Evolutionary conservation across 37 sponge, comb jelly and placozoan species (phyloP), one percentile per base, ranked within the genome.

Genomic region (Beroe forskalii): DNA sequence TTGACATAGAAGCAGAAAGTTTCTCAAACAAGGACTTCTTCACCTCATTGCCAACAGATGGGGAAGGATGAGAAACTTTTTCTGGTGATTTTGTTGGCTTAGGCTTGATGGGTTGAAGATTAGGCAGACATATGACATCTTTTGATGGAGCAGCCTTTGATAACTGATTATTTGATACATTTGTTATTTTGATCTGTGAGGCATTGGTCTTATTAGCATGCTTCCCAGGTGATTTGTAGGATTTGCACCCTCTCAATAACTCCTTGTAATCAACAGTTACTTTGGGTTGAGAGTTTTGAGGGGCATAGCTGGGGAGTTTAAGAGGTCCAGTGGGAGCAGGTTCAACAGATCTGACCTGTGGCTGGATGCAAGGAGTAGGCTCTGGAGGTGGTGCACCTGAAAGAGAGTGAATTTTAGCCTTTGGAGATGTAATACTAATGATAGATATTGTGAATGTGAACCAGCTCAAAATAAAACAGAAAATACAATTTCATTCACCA

Each of bases 201-300:
- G 37, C 33, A 20, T 28, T 27, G 27, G 28, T 17, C 17, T 28
- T 35, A 36, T 2, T 17, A 35, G 36, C 3, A n/a, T 80, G 24
- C 55, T 80, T 80, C 19, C 72, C 72, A 19, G 72, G 72, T 32
- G 72, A 69, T 35, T 69, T 69, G 72, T 69, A 69, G 32, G 35
- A 36, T 33, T 69, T 69, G 32, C 72, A 69, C 2, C 72, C 72
- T 20, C 55, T 35, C 12, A 80, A 22, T 6, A 80, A 24, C 86
- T 80, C 48, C 55, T 80, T 80, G 55, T 80, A 80, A 44, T 80
- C 86, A 80, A 80, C 55, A 42, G 86, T 80, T 6, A 80, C 44
- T 80, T 80, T 80, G 0, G 86, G 86, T 48, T 80, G 40, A 42
- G 86, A 80, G 55, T 41, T 44, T 80, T 80, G 86, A 25, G 86